A percentile compares a stretch with the other conserved stretches of the same genome.
Conservation (phyloP, 1,140 invertebrate genomes). For the Caerostris extrusa region DNA sequence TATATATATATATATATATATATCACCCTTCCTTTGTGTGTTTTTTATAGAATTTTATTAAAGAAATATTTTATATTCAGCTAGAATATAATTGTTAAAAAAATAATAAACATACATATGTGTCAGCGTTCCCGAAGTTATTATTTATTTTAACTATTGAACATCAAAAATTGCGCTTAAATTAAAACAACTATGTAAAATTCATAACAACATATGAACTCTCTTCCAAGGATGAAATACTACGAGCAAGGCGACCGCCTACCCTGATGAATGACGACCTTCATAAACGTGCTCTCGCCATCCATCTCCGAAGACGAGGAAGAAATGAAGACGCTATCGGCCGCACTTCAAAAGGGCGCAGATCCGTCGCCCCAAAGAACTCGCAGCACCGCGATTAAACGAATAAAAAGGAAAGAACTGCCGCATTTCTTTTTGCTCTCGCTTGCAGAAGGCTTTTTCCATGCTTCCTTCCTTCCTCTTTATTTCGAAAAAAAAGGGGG, state of each 20-base stretch:
- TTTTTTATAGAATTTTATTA: too few relatives aligned
- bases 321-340: not conserved
- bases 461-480: slow-evolving; percentile 17
- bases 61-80: too few relatives aligned
- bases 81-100: too few relatives aligned
- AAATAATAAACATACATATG: too few relatives aligned
- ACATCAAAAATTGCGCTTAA: too few relatives aligned
- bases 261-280: not conserved
- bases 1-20: too few relatives aligned
- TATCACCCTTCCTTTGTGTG: too few relatives aligned
- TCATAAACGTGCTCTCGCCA: not conserved
- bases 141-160: too few relatives aligned
- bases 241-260: not conserved
- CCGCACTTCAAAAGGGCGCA: not conserved
- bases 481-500: not conserved
- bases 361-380: not conserved
- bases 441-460: not conserved
- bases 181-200: too few relatives aligned
- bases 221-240: too few relatives aligned
- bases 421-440: not conserved
- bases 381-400: slow-evolving; percentile 7
- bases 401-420: not conserved
- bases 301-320: not conserved
- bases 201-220: too few relatives aligned
- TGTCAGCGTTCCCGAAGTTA: too few relatives aligned